Percentiles rank a stretch among this genome's conserved stretches.
These are phyloP conservation scores for Orientallactaga sibirica DNA, from an alignment of 2,797 vertebrate genomes.

Conservation along the genomic window DNA sequence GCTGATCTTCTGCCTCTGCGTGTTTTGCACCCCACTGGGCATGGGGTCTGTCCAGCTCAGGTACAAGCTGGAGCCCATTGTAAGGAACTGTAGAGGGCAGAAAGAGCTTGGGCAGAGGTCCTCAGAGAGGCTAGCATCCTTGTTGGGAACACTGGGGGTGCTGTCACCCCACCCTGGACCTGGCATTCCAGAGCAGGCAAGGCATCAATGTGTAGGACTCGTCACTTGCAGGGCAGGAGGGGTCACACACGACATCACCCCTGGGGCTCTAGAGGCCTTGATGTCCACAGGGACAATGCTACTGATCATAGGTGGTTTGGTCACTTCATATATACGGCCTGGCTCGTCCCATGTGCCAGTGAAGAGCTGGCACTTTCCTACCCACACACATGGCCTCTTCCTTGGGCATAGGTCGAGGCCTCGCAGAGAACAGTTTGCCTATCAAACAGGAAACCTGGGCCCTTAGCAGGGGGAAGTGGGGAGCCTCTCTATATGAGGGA, in stretches of 20 bases:
- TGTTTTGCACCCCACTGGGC: background rate
- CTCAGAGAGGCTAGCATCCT: background rate
- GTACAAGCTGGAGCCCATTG: background rate
- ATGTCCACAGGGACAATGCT: rapidly evolving
- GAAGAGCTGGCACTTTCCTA: too few species aligned
- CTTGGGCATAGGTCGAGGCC: background rate
- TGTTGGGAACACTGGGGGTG: background rate
- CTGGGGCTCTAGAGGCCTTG: background rate
- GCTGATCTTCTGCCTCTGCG: background rate
- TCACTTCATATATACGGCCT: background rate
- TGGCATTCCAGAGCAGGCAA: background rate
- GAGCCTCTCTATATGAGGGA: background rate
- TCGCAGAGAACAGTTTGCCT: background rate
- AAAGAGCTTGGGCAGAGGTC: background rate
- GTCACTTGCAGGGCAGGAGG: background rate
- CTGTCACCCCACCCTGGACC: background rate
- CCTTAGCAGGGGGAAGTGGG: too few species aligned
- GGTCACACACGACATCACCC: background rate
- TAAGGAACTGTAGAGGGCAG: background rate
- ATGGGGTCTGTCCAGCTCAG: too few species aligned
- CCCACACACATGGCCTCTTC: background rate
- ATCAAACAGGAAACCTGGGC: rapidly evolving
- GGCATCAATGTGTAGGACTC: background rate
- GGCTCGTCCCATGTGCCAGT: rapidly evolving
- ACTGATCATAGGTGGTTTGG: rapidly evolving